Evolutionary conservation across 2,888 invertebrate genomes (phyloP).

Genomic region (Drosophila kokeensis): DNA sequence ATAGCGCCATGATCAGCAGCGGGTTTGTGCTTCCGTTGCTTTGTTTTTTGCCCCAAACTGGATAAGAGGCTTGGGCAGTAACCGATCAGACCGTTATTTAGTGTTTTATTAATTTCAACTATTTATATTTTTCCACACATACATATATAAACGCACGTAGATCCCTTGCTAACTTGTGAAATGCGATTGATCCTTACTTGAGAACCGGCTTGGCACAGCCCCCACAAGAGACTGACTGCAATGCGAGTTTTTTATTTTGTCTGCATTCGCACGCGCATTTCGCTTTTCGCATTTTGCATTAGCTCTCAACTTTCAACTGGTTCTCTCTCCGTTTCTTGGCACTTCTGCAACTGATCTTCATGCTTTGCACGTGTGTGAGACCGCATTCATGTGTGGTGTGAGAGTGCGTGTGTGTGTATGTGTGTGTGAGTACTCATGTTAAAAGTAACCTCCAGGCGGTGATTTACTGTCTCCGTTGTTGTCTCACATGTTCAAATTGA

Average conservation of each 20-base stretch:
- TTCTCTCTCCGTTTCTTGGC: constrained; percentile 44
- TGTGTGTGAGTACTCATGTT: constrained; percentile 9
- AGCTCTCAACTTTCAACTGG: constrained; percentile 57
- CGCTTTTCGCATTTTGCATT: constrained; percentile 21
- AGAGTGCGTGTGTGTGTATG: background rate
- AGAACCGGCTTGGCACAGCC: constrained; percentile 54
- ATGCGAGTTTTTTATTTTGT: constrained; percentile 20
- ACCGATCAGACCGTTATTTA: constrained; percentile 14
- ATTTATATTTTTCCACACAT: background rate
- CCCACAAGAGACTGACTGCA: constrained; percentile 55
- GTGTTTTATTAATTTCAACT: background rate
- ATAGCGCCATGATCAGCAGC: constrained; percentile 52
- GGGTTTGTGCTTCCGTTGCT: constrained; percentile 50
- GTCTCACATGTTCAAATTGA: constrained; percentile 51
- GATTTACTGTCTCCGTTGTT: constrained; percentile 58
- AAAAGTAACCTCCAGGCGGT: constrained; percentile 38
- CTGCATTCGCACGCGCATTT: constrained; percentile 23
- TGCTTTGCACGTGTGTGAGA: constrained; percentile 56
- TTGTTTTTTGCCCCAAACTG: constrained; percentile 32
- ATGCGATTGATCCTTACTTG: constrained; percentile 40
- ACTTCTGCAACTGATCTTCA: constrained; percentile 59
- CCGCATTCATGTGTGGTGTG: background rate
- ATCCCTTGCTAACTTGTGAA: background rate
- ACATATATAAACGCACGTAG: background rate
- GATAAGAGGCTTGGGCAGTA: constrained; percentile 47